Percentiles rank a stretch among this genome's conserved stretches.
Conservation (phyloP, 2,888 invertebrate genomes). For the Incurvaria masculella region DNA sequence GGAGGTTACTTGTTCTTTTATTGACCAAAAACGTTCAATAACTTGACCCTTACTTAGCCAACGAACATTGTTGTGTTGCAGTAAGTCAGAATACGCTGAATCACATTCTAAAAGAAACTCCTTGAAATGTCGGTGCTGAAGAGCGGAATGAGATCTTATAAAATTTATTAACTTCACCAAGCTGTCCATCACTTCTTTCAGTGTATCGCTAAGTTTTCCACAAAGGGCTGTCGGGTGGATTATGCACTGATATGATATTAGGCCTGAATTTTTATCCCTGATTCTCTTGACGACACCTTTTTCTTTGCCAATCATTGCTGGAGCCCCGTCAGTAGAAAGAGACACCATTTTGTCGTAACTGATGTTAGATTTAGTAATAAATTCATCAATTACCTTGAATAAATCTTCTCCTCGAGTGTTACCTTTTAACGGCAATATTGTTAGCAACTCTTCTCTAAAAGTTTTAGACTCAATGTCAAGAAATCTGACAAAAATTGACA, state of each 20-base stretch:
- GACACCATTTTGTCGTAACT: conserved; percentile 12
- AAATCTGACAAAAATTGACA: conserved; percentile 17
- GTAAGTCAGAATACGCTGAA: conserved; percentile 21
- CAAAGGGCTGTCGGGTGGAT: conserved; percentile 18
- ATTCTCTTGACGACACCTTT: conserved; percentile 17
- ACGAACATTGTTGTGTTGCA: conserved; percentile 16
- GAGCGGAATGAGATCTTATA: too few species aligned
- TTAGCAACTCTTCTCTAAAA: conserved; percentile 13
- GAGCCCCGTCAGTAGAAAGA: conserved; percentile 9
- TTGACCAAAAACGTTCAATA: too few species aligned
- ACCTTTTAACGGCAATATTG: too few species aligned
- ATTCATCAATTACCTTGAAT: conserved; percentile 15
- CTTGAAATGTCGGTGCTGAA: conserved; percentile 17
- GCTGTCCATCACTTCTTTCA: too few species aligned
- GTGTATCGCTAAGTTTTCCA: too few species aligned
- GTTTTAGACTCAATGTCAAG: conserved; percentile 16
- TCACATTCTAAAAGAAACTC: conserved; percentile 16
- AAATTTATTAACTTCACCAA: too few species aligned
- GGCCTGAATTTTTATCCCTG: conserved; percentile 14
- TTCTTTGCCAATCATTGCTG: conserved; percentile 18
- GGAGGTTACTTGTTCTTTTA: conserved; percentile 18
- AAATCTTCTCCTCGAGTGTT: conserved; percentile 15
- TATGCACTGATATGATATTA: too few species aligned
- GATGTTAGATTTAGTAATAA: conserved; percentile 7
- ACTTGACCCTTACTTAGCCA: conserved; percentile 14